A percentile compares a stretch with the other conserved stretches of the same genome.
These are phyloP conservation scores for Pyrrhura leucotis DNA, from an alignment of 2,797 vertebrate species.

Conservation along the genomic window DNA sequence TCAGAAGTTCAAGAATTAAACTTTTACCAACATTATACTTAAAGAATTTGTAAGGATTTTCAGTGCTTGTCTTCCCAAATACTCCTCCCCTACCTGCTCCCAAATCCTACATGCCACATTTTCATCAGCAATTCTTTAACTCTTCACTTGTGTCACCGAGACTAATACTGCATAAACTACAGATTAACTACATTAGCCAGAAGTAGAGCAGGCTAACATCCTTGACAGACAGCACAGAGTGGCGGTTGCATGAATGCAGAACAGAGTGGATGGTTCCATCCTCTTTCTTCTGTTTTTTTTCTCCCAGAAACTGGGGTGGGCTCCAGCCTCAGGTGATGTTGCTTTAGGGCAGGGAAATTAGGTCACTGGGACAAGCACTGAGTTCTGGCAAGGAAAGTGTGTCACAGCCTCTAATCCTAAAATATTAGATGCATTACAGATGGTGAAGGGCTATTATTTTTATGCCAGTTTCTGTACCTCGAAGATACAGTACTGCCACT, in stretches of 20 bases:
- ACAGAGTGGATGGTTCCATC: not conserved
- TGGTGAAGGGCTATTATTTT: not conserved
- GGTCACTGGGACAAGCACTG: not conserved
- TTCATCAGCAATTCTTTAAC: not conserved
- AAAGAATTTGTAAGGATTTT: not conserved
- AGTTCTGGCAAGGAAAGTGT: not conserved
- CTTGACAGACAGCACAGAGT: not conserved
- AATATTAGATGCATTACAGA: not conserved
- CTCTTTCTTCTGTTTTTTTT: not conserved
- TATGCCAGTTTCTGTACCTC: not conserved
- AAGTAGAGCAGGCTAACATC: not conserved
- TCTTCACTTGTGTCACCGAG: not conserved
- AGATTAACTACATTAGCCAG: not conserved
- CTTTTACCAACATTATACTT: not conserved
- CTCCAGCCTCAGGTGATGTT: not conserved
- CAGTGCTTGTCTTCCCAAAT: not conserved
- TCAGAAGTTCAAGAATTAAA: not conserved
- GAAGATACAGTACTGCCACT: not conserved
- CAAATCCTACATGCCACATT: not conserved
- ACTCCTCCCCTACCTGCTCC: rapidly evolving
- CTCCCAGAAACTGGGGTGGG: not conserved
- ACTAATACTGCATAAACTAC: not conserved
- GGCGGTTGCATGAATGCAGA: not conserved
- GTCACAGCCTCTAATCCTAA: not conserved
- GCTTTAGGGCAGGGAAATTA: not conserved